Conservation (phyloP, 1,140 invertebrate genomes). For the Atta colombica region DNA sequence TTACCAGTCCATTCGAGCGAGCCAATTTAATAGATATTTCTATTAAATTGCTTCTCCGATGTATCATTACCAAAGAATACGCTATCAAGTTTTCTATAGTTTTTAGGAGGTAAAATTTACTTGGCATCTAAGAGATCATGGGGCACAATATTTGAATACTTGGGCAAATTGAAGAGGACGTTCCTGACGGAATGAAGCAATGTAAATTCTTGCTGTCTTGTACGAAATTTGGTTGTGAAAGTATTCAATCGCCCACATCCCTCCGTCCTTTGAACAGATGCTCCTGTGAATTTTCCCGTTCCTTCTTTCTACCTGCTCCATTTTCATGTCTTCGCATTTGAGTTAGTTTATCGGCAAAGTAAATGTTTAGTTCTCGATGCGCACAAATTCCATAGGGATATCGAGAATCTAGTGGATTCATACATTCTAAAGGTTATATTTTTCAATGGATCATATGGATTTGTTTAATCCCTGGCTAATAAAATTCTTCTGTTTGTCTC, state of each 20-base stretch:
- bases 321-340: not conserved
- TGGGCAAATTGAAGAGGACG: not conserved
- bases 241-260: conserved; percentile 16
- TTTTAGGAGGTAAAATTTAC: not conserved
- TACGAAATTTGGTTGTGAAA: conserved; percentile 8
- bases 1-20: not conserved
- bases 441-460: conserved; percentile 4
- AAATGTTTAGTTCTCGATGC: not conserved
- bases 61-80: not conserved
- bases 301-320: not conserved
- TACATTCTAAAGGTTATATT: conserved; percentile 3
- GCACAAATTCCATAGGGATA: not conserved
- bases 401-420: not conserved
- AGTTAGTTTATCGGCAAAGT: conserved; percentile 21
- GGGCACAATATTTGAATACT: conserved; percentile 17
- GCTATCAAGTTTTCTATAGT: not conserved
- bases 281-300: not conserved
- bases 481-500: conserved; percentile 3
- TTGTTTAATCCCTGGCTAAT: not conserved
- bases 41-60: not conserved
- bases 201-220: conserved; percentile 53
- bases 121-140: not conserved
- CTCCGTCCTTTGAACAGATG: not conserved
- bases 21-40: conserved; percentile 11
- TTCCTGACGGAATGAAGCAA: conserved; percentile 2